Conservation (phyloP, 2,888 invertebrate species). For the Caenorhabditis virilis region DNA sequence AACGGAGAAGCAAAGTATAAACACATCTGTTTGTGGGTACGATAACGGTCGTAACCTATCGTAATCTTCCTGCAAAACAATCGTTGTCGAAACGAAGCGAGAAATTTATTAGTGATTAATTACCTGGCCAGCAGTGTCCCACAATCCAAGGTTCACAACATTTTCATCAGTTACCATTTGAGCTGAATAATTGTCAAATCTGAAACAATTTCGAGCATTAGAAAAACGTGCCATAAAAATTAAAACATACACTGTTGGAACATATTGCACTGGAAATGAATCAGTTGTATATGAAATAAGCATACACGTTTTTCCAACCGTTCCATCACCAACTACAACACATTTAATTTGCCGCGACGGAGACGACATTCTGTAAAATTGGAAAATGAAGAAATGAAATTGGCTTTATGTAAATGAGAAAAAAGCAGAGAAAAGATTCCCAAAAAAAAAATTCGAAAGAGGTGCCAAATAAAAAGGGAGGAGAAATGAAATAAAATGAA, state of each 20-base stretch:
- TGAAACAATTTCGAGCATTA: constrained; percentile 70
- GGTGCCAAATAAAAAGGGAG: background rate
- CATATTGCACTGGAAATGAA: constrained; percentile 75
- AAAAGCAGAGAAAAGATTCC: background rate
- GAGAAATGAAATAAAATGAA: background rate
- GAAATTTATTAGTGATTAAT: background rate
- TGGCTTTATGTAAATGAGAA: constrained; percentile 1
- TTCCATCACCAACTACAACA: constrained; percentile 75
- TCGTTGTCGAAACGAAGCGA: too few relatives aligned
- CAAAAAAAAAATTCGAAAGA: background rate
- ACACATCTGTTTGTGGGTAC: constrained; percentile 98
- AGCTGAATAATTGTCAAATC: constrained; percentile 98
- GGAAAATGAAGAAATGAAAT: background rate
- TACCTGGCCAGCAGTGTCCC: constrained; percentile 93
- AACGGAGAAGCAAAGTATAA: constrained; percentile 98
- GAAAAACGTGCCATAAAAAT: background rate
- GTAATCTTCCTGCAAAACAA: constrained; percentile 73
- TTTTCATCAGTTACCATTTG: constrained; percentile 98
- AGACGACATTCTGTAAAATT: constrained; percentile 56
- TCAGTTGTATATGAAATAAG: constrained; percentile 75
- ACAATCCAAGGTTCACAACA: constrained; percentile 90
- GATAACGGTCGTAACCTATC: constrained; percentile 92
- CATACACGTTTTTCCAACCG: constrained; percentile 75
- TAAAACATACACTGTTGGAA: constrained; percentile 74
- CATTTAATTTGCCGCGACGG: constrained; percentile 73